A percentile compares a stretch with the other conserved stretches of the same genome.
Conservation (phyloP, 2,113 vertebrate genomes). For the Drymodes brunneopygia region DNA sequence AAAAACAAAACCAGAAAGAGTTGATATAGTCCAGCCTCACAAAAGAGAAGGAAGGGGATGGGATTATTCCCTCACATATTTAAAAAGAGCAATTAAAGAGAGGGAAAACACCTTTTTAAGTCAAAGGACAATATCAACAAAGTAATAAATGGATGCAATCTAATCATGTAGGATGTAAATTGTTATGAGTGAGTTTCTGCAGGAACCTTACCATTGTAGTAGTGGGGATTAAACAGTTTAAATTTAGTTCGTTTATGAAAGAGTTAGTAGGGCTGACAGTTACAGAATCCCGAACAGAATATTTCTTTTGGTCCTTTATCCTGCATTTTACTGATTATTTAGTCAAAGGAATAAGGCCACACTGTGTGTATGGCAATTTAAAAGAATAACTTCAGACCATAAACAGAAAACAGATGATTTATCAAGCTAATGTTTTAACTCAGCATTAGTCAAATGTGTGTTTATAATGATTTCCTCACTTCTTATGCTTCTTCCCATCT, state of each 20-base stretch:
- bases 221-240: neutral
- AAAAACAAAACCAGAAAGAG: neutral
- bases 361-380: neutral
- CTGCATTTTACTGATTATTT: neutral
- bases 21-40: neutral
- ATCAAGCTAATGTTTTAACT: neutral
- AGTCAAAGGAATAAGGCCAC: neutral
- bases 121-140: neutral
- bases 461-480: neutral
- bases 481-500: neutral
- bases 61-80: neutral
- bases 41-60: neutral
- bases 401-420: neutral
- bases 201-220: neutral
- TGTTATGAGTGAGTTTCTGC: neutral
- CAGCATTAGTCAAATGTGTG: neutral
- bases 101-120: neutral
- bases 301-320: neutral
- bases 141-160: neutral
- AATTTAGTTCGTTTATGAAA: neutral
- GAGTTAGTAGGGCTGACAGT: neutral
- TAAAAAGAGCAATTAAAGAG: neutral
- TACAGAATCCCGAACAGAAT: neutral
- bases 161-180: neutral
- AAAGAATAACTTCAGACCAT: neutral